phyloP scores from a whole-genome alignment of 2,888 invertebrate species.

The Drosophila mayaguana region DNA sequence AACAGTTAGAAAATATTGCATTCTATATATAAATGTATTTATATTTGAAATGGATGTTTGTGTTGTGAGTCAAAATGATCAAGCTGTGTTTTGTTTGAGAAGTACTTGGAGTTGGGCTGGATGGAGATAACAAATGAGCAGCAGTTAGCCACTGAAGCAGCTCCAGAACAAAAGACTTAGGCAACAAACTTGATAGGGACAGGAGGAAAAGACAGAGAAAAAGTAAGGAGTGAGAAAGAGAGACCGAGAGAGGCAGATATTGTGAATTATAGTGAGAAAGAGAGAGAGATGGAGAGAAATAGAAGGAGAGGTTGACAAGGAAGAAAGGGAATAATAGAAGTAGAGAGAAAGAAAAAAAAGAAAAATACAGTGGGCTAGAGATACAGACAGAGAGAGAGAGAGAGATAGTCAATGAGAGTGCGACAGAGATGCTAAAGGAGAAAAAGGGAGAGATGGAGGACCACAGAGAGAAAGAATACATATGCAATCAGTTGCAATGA shows the following conservation, averaged over 20 bases:
- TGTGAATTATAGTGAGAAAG: too few species aligned
- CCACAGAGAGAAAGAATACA: neutral
- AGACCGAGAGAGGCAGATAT: too few species aligned
- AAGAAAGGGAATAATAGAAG: neutral
- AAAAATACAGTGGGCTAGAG: neutral
- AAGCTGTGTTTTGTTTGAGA: neutral
- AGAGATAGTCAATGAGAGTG: neutral
- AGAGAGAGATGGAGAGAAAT: conserved; percentile 19
- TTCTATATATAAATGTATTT: neutral
- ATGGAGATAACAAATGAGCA: neutral
- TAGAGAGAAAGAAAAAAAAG: neutral
- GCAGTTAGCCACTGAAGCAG: conserved; percentile 1
- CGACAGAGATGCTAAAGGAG: neutral
- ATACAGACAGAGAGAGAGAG: neutral
- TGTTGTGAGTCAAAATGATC: neutral
- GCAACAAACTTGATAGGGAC: neutral
- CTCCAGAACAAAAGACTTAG: conserved; percentile 31
- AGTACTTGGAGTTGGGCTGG: neutral
- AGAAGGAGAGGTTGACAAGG: neutral
- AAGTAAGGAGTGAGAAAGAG: neutral
- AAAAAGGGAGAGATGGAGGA: neutral
- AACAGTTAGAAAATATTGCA: conserved; percentile 27
- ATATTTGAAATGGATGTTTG: neutral
- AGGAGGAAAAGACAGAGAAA: neutral
- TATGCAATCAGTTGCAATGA: too few species aligned